phyloP scores from a whole-genome alignment of 37 sponge, comb jelly and placozoan genomes.

The Hormiphora californensis region DNA sequence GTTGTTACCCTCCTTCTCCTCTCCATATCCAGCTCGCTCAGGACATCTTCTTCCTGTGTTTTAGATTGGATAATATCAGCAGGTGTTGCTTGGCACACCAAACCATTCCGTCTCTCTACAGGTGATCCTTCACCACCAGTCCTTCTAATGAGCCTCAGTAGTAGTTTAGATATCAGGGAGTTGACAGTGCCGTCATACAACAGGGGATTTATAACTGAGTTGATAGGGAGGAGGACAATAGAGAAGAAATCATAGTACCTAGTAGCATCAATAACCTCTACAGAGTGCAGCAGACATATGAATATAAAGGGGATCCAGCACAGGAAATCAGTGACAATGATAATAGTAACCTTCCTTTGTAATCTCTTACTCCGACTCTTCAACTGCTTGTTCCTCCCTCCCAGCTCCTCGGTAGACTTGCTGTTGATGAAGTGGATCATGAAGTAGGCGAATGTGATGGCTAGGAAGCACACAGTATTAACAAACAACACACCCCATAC shows the following conservation, averaged over 20 bases:
- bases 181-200: neutral
- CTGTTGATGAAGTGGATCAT: neutral
- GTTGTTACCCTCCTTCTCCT: no score
- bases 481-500: neutral
- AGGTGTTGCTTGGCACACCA: no score
- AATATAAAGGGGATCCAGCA: slow-evolving; percentile 10
- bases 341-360: neutral
- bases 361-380: neutral
- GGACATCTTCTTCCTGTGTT: no score
- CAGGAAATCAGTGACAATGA: neutral
- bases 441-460: neutral
- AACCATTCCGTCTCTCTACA: no score
- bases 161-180: neutral
- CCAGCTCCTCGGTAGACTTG: neutral
- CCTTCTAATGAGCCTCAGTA: neutral
- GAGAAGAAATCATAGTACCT: neutral
- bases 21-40: no score
- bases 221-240: neutral
- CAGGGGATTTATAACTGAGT: neutral
- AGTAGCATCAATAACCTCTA: neutral
- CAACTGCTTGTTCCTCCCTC: neutral
- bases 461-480: neutral
- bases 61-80: no score
- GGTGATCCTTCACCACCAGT: no score
- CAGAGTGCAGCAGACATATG: neutral